Base-by-base conservation (phyloP, 37 sponge, comb jelly and placozoan species). In the Aphrocallistes beatrix region DNA sequence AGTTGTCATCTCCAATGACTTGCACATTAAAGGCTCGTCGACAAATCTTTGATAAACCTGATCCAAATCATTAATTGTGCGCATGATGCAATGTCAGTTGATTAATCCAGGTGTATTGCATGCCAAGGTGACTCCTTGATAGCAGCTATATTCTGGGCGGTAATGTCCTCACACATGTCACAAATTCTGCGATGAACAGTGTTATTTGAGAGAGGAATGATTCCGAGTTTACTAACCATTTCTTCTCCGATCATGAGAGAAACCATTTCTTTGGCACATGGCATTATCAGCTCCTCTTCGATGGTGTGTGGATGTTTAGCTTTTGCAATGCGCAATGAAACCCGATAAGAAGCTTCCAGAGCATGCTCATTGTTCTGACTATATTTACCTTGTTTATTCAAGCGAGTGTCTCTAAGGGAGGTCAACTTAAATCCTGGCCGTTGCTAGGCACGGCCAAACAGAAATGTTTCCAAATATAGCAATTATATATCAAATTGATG, bases 51-150 rank as follows among this genome's bases (percentile, higher is more conserved):
- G 75, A 60, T 60, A 60, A 60, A 60, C 34, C 75, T 60, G 75
- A 60, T 30, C 75, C 75, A 60, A 60, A 60, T 28, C 3, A 60
- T 60, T 30, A 60, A 13, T 60, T 60, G 75, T 30, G 21, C 75
- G 75, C 75, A 60, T 60, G 75, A 60, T 60, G 75, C 75, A 60
- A 60, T 60, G 34, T 60, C 75, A 19, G 75, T 60, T 60, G 21
- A 60, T 60, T 60, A 19, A 60, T 60, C 75, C 75, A 60, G 75
- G 28, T 60, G 75, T 28, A 60, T 60, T 60, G 75, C 75, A 28
- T 60, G 75, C 75, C 75, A 60, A 60, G 34, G 75, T 60, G 75
- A 60, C 75, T 60, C 75, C 75, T 60, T 60, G 75, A 60, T 60
- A 60, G 75, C 75, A 19, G 75, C 21, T 25, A 60, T 60, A 60